Base-by-base conservation (phyloP, 1,140 invertebrate species). In the Camponotus vicinus region DNA sequence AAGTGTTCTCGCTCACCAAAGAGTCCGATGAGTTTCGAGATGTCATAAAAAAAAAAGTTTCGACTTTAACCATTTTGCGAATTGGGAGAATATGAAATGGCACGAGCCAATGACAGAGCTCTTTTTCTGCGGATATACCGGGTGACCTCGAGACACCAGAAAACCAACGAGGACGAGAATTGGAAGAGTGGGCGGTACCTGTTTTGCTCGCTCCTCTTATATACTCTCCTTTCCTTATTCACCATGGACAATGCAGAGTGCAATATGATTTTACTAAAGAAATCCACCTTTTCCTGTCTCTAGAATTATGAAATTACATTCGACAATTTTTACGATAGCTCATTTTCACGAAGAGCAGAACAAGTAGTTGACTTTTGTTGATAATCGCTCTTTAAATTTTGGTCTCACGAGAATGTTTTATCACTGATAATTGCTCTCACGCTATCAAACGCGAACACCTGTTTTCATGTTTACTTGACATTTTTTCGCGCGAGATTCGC, bases 91-190 rank as follows among this genome's bases (percentile, higher is more conserved):
- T 18, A n/a, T 63, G 32, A 82, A 42, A 57, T 71, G 73, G 73
- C 40, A 64, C 52, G 59, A 80, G 71, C 77, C 75, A 83, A 40
- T 67, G 63, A 73, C 32, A 32, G 34, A 18, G 86, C 88, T 88
- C 49, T 80, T 91, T 85, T 57, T 55, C 86, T 59, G 77, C 84
- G 79, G 80, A 88, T 89, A 91, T 90, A 92, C 90, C 89, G 86
- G 90, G 90, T 91, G 92, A 92, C 92, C 92, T 93, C 92, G 92
- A 89, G 89, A 89, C 85, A 85, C 87, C 87, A 90, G 89, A 92
- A 92, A 89, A 88, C 78, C 86, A 85, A 86, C 90, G 86, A 89
- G 92, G 92, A 89, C 91, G 85, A 82, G 66, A 87, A 83, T 63
- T 85, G 71, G 13, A 55, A 9, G 64, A 90, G 92, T 92, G 88